Percentiles rank a stretch among this genome's conserved stretches.
Evolutionary conservation across 2,888 invertebrate species (phyloP).

Genomic region (Rapana venosa): DNA sequence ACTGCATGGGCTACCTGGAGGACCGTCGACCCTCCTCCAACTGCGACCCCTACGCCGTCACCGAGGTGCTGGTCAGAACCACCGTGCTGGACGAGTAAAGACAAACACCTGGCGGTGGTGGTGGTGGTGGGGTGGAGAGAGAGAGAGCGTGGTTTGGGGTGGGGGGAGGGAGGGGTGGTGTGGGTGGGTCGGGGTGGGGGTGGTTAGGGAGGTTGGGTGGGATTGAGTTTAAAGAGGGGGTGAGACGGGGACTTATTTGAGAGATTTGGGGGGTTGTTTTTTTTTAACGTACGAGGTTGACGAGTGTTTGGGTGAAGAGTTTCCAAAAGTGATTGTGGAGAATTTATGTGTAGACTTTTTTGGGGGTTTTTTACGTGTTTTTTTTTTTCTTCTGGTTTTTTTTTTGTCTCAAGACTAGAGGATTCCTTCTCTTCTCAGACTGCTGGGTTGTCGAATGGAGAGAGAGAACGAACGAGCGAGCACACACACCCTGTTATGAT

Average conservation of each 20-base stretch:
- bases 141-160: neutral
- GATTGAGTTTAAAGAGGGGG: neutral
- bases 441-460: too few relatives aligned
- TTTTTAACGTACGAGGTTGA: neutral
- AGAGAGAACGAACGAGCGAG: too few relatives aligned
- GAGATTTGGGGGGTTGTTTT: too few relatives aligned
- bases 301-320: neutral
- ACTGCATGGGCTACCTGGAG: constrained; percentile 96
- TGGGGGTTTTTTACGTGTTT: too few relatives aligned
- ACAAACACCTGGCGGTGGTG: too few relatives aligned
- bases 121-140: neutral
- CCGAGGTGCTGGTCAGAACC: constrained; percentile 67
- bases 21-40: constrained; percentile 86
- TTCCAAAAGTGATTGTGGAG: too few relatives aligned
- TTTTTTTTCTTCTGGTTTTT: too few relatives aligned
- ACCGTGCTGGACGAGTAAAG: constrained; percentile 59
- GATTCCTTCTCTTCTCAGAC: too few relatives aligned
- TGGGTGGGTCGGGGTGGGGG: too few relatives aligned
- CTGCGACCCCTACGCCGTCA: constrained; percentile 78
- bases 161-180: neutral
- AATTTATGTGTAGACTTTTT: too few relatives aligned
- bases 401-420: too few relatives aligned
- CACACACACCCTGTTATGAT: too few relatives aligned
- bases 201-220: neutral
- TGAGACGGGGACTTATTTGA: neutral